phyloP scores from a whole-genome alignment of 2,888 invertebrate species.

The Nymphalis polychloros region DNA sequence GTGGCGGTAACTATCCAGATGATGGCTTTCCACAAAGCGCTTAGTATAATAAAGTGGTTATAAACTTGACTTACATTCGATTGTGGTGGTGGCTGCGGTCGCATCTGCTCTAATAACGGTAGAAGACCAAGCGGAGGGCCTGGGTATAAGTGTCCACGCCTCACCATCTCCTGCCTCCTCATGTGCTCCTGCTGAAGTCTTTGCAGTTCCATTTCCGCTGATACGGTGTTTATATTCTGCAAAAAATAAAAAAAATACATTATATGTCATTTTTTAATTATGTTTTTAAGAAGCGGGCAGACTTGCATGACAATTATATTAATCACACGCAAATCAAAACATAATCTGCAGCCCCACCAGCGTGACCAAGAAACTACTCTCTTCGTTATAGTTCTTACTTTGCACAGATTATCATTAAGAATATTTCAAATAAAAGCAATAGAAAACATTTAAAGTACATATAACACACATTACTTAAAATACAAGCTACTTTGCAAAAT shows the following conservation, averaged over 20 bases:
- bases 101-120: conserved; percentile 86
- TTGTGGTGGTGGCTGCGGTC: conserved; percentile 71
- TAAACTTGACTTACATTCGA: conserved; percentile 57
- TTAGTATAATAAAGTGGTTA: background rate
- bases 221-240: conserved; percentile 74
- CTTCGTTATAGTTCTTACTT: too few relatives aligned
- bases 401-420: background rate
- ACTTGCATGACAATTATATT: too few relatives aligned
- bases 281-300: too few relatives aligned
- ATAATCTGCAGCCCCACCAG: too few relatives aligned
- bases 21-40: background rate
- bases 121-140: conserved; percentile 86
- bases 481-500: background rate
- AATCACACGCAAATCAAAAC: too few relatives aligned
- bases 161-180: conserved; percentile 80
- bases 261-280: too few relatives aligned
- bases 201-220: conserved; percentile 85
- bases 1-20: background rate
- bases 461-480: background rate
- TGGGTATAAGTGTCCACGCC: conserved; percentile 75
- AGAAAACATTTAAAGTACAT: too few relatives aligned
- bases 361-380: too few relatives aligned
- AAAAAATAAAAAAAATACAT: conserved; percentile 39
- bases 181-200: conserved; percentile 85
- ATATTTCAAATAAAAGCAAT: background rate